phyloP scores from a whole-genome alignment of 2,113 vertebrate genomes.

The Rhinopithecus roxellana region DNA sequence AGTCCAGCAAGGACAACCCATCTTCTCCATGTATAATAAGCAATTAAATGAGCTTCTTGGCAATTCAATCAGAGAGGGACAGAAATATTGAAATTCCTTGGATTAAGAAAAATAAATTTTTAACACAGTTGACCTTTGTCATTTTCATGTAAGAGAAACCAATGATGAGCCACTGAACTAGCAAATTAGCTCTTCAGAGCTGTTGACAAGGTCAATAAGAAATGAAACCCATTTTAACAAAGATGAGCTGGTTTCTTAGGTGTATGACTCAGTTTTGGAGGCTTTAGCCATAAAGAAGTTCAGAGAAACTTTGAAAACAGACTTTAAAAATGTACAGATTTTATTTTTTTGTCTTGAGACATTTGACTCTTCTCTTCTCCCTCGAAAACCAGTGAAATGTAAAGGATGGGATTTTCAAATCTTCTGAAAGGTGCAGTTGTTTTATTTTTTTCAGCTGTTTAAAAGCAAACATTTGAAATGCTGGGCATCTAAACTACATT shows the following conservation, averaged over 20 bases:
- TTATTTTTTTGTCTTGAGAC: constrained; percentile 38
- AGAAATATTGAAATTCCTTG: constrained; percentile 74
- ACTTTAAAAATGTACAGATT: constrained; percentile 21
- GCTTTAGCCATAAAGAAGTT: constrained; percentile 60
- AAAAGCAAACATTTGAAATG: not conserved
- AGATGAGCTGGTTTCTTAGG: constrained; percentile 70
- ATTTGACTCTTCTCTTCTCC: constrained; percentile 31
- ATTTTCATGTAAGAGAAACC: constrained; percentile 76
- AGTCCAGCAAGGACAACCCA: constrained; percentile 19
- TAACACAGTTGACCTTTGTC: constrained; percentile 80
- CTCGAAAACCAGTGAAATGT: not conserved
- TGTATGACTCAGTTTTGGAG: constrained; percentile 51
- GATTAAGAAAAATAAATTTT: constrained; percentile 81
- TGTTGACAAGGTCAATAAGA: constrained; percentile 82
- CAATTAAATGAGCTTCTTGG: constrained; percentile 75
- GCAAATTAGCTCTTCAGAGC: constrained; percentile 81
- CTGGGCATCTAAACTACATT: fast-evolving
- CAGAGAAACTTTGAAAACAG: constrained; percentile 60
- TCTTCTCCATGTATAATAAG: constrained; percentile 67
- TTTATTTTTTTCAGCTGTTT: not conserved
- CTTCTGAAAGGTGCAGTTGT: not conserved
- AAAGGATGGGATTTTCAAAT: not conserved
- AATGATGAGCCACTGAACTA: constrained; percentile 82
- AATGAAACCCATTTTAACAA: constrained; percentile 75
- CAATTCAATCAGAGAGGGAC: constrained; percentile 72